phyloP scores from a whole-genome alignment of 2,113 vertebrate species.

The Verasper variegatus region DNA sequence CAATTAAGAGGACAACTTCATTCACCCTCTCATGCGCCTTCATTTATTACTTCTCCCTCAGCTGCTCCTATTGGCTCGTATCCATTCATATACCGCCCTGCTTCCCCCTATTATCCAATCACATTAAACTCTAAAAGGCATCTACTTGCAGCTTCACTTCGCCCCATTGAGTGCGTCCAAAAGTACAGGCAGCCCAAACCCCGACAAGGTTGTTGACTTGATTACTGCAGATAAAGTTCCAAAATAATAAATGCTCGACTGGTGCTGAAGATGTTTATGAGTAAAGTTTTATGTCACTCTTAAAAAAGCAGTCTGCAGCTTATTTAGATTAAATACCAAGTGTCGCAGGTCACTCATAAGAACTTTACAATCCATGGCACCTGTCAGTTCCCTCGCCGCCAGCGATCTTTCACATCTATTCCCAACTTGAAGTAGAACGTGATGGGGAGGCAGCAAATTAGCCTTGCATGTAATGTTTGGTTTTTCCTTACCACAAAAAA shows the following conservation, averaged over 20 bases:
- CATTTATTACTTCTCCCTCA: slow-evolving; percentile 40
- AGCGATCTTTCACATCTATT: neutral
- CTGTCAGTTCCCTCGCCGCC: neutral
- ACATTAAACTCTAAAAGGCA: slow-evolving; percentile 24
- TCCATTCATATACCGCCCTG: slow-evolving; percentile 16
- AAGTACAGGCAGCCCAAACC: neutral
- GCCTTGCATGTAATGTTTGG: neutral
- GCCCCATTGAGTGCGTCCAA: neutral
- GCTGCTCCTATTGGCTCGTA: slow-evolving; percentile 41
- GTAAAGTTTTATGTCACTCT: neutral
- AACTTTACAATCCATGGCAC: neutral
- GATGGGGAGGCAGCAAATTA: neutral
- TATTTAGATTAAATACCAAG: neutral
- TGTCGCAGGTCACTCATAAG: neutral
- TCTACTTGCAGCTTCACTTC: slow-evolving; percentile 6
- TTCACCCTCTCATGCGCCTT: slow-evolving; percentile 26
- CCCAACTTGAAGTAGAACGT: slow-evolving; percentile 15
- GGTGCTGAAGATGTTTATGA: neutral
- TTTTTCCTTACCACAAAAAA: neutral
- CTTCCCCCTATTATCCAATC: slow-evolving; percentile 18
- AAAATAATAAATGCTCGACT: neutral
- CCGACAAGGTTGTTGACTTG: neutral
- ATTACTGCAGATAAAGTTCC: neutral
- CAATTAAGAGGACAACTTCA: neutral
- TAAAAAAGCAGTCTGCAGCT: neutral